phyloP scores from a whole-genome alignment of 2,113 vertebrate species.

The Pica pica region DNA sequence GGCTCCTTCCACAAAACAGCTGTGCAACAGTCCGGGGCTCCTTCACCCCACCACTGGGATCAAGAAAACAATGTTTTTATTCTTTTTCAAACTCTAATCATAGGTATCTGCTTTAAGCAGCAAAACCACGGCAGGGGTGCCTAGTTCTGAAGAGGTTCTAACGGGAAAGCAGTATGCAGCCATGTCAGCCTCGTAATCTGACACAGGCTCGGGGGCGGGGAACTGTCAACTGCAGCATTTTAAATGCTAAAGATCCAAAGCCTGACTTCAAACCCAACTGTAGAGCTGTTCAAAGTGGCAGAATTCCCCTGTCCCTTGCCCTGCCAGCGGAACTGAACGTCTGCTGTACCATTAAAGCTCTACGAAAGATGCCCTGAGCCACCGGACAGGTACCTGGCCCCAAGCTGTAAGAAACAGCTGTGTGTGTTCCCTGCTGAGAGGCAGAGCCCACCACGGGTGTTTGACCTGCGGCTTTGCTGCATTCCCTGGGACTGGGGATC shows the following conservation, averaged over 20 bases:
- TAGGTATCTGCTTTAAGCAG: background rate
- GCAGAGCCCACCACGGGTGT: background rate
- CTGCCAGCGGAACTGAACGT: background rate
- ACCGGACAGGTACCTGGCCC: background rate
- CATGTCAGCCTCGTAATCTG: background rate
- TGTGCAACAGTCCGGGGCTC: background rate
- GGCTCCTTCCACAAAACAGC: background rate
- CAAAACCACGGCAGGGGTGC: background rate
- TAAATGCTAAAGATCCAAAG: background rate
- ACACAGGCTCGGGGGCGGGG: too few relatives aligned
- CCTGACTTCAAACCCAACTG: background rate
- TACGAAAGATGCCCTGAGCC: background rate
- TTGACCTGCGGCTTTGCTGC: background rate
- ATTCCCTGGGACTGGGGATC: background rate
- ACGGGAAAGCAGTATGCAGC: background rate
- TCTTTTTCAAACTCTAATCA: background rate
- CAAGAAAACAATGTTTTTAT: background rate
- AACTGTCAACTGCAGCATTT: background rate
- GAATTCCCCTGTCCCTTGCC: background rate
- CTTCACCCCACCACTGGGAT: background rate
- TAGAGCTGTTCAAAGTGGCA: background rate
- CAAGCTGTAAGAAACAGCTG: too few relatives aligned
- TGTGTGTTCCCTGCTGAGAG: background rate
- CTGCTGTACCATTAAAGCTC: background rate
- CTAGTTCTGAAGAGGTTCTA: too few relatives aligned